Conservation (phyloP, 1,140 invertebrate species). For the Diuraphis noxia region DNA sequence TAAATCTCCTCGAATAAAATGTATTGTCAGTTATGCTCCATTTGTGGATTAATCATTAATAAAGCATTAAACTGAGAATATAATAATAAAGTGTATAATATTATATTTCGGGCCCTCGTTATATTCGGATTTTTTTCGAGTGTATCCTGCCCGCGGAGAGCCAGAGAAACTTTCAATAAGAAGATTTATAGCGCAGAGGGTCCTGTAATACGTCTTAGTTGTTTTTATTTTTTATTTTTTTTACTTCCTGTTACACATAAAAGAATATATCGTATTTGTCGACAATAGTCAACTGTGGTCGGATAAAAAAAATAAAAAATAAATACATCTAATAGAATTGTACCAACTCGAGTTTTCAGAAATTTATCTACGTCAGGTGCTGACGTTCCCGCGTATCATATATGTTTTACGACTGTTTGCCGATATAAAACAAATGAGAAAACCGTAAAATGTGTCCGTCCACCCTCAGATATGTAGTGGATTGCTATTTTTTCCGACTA, state of each 20-base stretch:
- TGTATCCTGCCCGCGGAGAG: not conserved
- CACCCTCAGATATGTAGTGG: not conserved
- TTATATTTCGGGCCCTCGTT: constrained; percentile 11
- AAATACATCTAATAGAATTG: constrained; percentile 4
- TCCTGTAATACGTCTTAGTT: constrained; percentile 22
- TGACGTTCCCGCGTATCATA: constrained; percentile 31
- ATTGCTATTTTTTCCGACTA: not conserved
- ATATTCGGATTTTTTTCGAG: constrained; percentile 32
- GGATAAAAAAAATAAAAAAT: not conserved
- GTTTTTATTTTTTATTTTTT: constrained; percentile 43
- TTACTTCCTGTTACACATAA: constrained; percentile 19
- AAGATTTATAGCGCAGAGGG: constrained; percentile 44
- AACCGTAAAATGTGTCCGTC: constrained; percentile 23
- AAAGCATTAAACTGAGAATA: constrained; percentile 25
- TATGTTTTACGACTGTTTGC: constrained; percentile 31
- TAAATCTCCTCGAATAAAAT: not conserved
- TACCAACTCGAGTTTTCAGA: constrained; percentile 5
- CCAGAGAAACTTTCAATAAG: constrained; percentile 15
- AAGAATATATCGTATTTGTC: constrained; percentile 12
- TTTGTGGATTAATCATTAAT: constrained; percentile 49
- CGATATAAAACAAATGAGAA: constrained; percentile 28
- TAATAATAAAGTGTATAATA: not conserved
- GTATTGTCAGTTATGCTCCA: not conserved
- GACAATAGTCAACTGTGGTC: constrained; percentile 23
- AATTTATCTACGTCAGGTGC: constrained; percentile 53